Evolutionary conservation across 2,113 vertebrate genomes (phyloP).

Genomic region (Pleuronectes platessa): DNA sequence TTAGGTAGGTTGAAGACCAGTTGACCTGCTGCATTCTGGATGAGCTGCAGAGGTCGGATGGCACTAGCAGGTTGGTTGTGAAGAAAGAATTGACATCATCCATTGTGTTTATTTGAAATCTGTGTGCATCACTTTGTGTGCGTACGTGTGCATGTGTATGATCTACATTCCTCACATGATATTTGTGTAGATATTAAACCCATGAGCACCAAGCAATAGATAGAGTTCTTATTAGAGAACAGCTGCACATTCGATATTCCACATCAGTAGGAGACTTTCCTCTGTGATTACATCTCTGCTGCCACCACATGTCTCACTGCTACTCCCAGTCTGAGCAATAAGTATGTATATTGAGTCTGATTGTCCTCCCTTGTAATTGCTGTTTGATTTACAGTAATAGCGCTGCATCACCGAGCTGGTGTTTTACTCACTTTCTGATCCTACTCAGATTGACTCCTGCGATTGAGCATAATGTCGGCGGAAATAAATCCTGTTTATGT

Average conservation of each 20-base stretch:
- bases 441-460: slow-evolving; percentile 5
- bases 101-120: too few relatives aligned
- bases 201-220: neutral
- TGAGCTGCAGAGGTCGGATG: too few relatives aligned
- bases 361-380: slow-evolving; percentile 41
- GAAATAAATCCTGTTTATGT: slow-evolving; percentile 26
- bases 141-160: neutral
- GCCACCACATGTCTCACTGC: slow-evolving; percentile 3
- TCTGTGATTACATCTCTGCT: slow-evolving; percentile 54
- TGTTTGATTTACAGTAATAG: slow-evolving; percentile 39
- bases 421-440: neutral
- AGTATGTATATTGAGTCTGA: slow-evolving; percentile 34
- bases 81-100: too few relatives aligned
- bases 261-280: slow-evolving; percentile 38
- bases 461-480: neutral
- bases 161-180: slow-evolving; percentile 1
- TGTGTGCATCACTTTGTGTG: neutral
- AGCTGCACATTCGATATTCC: slow-evolving; percentile 45
- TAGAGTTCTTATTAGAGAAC: slow-evolving; percentile 23
- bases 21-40: too few relatives aligned
- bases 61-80: too few relatives aligned
- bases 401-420: neutral
- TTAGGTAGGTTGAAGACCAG: too few relatives aligned
- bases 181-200: neutral
- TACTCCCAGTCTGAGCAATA: slow-evolving; percentile 2